These are phyloP conservation scores for Gonocerus acuteangulatus DNA, from an alignment of 2,888 invertebrate genomes.

Conservation along the genomic window DNA sequence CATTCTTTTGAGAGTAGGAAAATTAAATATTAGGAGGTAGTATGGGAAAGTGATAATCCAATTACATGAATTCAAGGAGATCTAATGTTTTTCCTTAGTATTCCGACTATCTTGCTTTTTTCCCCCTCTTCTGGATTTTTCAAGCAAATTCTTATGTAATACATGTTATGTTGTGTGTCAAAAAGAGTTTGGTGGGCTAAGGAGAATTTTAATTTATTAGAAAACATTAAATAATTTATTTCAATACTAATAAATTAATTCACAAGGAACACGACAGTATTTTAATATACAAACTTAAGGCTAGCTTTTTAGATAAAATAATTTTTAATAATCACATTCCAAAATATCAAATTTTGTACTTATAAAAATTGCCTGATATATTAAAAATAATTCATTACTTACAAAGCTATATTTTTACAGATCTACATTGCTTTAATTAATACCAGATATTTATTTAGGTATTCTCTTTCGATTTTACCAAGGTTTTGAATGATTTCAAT, in stretches of 20 bases:
- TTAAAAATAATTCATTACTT: neutral
- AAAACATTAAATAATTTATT: slow-evolving; percentile 17
- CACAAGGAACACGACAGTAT: slow-evolving; percentile 17
- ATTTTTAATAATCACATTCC: neutral
- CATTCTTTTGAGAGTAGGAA: neutral
- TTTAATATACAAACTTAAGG: slow-evolving; percentile 16
- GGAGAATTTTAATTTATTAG: too few species aligned
- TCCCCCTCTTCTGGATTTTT: too few species aligned
- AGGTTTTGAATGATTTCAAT: slow-evolving; percentile 24
- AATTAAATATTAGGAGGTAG: neutral
- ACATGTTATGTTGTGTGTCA: too few species aligned
- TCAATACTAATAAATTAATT: slow-evolving; percentile 22
- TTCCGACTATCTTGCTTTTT: too few species aligned
- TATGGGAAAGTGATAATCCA: neutral
- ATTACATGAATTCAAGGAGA: neutral
- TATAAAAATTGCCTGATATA: neutral
- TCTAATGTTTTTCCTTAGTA: neutral
- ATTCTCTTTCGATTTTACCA: slow-evolving; percentile 24
- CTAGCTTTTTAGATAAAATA: neutral
- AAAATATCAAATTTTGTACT: slow-evolving; percentile 4
- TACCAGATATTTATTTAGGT: neutral
- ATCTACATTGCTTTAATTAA: neutral
- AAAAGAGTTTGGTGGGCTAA: too few species aligned
- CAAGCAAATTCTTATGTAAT: too few species aligned
- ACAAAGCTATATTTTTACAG: neutral